phyloP scores from a whole-genome alignment of 2,113 vertebrate species.

The Gopherus flavomarginatus region DNA sequence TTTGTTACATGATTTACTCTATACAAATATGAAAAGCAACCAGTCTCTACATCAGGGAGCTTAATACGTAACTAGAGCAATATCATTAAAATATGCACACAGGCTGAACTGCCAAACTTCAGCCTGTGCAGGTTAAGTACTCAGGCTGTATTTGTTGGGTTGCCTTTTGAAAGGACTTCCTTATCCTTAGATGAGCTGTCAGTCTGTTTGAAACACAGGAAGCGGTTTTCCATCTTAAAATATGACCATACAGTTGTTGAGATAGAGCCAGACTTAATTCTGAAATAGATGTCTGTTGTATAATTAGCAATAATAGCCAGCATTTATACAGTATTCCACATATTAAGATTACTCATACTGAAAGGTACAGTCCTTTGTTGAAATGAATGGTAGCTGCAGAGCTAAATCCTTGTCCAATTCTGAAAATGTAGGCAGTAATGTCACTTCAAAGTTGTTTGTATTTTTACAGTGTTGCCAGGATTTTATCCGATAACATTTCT shows the following conservation, averaged over 20 bases:
- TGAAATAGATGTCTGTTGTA: not conserved
- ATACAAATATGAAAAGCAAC: not conserved
- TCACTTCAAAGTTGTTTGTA: not conserved
- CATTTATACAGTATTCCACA: not conserved
- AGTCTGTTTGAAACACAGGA: not conserved
- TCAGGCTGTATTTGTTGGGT: not conserved
- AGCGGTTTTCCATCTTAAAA: not conserved
- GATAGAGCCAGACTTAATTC: too few species aligned
- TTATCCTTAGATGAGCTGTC: not conserved
- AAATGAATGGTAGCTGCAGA: fast-evolving
- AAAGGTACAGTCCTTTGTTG: fast-evolving
- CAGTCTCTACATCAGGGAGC: not conserved
- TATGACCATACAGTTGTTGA: too few species aligned
- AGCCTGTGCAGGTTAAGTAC: not conserved
- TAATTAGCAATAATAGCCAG: not conserved
- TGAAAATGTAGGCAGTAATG: not conserved
- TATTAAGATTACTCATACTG: not conserved
- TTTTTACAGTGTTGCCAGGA: fast-evolving
- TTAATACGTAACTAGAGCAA: not conserved
- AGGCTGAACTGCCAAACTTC: not conserved
- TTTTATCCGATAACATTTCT: not conserved
- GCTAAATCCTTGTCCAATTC: not conserved
- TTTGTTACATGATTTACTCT: not conserved
- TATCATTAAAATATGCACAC: not conserved
- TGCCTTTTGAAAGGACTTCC: not conserved